Base-by-base conservation (phyloP, 2,797 vertebrate species). In the Heliangelus exortis region DNA sequence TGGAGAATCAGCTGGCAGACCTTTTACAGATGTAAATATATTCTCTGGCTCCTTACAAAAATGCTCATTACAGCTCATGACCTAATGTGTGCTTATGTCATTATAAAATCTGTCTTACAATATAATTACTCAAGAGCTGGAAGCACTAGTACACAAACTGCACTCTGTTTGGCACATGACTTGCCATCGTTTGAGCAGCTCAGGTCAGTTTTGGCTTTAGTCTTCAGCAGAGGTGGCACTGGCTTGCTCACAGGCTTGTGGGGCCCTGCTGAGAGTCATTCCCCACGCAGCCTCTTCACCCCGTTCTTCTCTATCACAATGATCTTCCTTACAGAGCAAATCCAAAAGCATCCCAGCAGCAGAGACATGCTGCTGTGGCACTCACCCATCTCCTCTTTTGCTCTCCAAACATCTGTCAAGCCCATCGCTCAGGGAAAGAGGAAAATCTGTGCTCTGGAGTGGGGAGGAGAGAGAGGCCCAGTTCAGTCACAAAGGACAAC, bases 291-390 rank as follows among this genome's bases (percentile, higher is more conserved):
- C 20, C 12, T 78, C 34, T 77, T 20, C 62, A 55, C 9, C 6
- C 12, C 9, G 4, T 8, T 55, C 48, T 63, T 55, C 29, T 15
- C 29, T 20, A 14, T 15, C 28, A 39, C 25, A 22, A 5, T 0
- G 0, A 31, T 22, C 5, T 33, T 26, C 55, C 23, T 75, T 31
- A 65, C 6, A 72, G 63, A 63, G 9, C 21, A 71, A 84, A 67
- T 15, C 19, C 39, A 53, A 25, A 41, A 34, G 45, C 4, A 8
- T 10, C n/a, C 13, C 39, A 59, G 39, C 34, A 77, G 51, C 69
- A 77, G 57, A 78, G 57, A 51, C 0, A 0, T 29, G 23, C 71
- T 66, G 26, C 53, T 85, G 48, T 0, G 1, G 22, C 31, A 9
- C 13, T 22, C 21, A 53, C 7, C 6, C 7, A 3, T 23, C 5